These are phyloP conservation scores for Sebastes ruberrimus DNA, from an alignment of 2,797 vertebrate species.

Conservation along the genomic window DNA sequence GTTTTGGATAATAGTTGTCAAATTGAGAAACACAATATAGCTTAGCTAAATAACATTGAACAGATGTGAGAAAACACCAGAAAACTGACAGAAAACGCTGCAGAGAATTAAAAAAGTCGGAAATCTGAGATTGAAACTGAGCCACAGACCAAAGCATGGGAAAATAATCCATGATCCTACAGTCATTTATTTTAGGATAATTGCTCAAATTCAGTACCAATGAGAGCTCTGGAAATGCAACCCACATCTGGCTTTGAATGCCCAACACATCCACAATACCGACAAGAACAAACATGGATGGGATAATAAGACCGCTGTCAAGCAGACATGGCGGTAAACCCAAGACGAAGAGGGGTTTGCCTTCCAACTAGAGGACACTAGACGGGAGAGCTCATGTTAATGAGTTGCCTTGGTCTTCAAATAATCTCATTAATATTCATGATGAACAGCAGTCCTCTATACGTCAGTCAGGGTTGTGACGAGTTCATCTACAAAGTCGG, in stretches of 20 bases:
- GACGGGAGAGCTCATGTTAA: conserved; percentile 1
- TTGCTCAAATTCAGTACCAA: background rate
- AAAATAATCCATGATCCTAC: background rate
- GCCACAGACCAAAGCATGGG: background rate
- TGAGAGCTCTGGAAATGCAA: background rate
- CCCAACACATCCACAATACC: background rate
- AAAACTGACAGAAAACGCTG: background rate
- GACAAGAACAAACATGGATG: background rate
- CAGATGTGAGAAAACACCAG: background rate
- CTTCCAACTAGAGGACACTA: conserved; percentile 6
- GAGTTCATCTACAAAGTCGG: conserved; percentile 1
- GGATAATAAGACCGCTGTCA: background rate
- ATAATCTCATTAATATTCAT: conserved; percentile 50
- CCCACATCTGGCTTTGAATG: background rate
- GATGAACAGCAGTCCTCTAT: conserved; percentile 9
- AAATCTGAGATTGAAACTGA: background rate
- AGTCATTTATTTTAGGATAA: background rate
- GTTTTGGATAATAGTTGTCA: background rate
- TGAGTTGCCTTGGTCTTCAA: conserved; percentile 27
- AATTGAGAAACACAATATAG: background rate
- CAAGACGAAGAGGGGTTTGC: background rate
- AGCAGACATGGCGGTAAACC: background rate
- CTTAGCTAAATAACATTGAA: background rate
- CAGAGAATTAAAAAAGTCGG: background rate
- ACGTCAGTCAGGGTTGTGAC: conserved; percentile 23